Conservation (phyloP, 2,888 invertebrate species). For the Aplocera efformata region DNA sequence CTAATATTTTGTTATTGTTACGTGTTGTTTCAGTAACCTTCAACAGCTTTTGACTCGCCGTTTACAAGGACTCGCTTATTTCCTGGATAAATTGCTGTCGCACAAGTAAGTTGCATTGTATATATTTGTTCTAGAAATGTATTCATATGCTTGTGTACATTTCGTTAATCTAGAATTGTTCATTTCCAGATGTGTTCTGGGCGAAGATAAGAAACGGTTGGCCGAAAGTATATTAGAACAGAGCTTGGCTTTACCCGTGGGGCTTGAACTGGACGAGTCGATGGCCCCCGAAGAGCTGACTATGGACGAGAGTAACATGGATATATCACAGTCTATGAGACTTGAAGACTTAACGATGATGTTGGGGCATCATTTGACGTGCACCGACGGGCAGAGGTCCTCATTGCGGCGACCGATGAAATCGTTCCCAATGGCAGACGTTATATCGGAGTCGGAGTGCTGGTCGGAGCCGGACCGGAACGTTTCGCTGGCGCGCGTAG, state of each 20-base stretch:
- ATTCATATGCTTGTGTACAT: neutral
- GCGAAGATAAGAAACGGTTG: slow-evolving; percentile 71
- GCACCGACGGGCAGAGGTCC: slow-evolving; percentile 50
- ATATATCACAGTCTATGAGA: slow-evolving; percentile 65
- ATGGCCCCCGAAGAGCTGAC: slow-evolving; percentile 70
- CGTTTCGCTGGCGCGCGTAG: slow-evolving; percentile 90
- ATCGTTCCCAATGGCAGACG: slow-evolving; percentile 56
- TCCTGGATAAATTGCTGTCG: slow-evolving; percentile 82
- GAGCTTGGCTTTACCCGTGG: slow-evolving; percentile 71
- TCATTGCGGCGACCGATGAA: slow-evolving; percentile 41
- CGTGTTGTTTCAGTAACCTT: slow-evolving; percentile 58
- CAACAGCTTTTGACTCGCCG: slow-evolving; percentile 79
- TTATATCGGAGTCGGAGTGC: slow-evolving; percentile 86
- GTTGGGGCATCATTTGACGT: slow-evolving; percentile 69
- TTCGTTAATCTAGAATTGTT: slow-evolving; percentile 1
- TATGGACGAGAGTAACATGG: slow-evolving; percentile 68
- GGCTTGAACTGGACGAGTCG: slow-evolving; percentile 69
- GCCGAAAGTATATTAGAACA: slow-evolving; percentile 74
- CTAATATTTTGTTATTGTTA: neutral
- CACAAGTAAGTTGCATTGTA: slow-evolving; percentile 71
- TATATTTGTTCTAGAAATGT: neutral
- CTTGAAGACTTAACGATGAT: slow-evolving; percentile 71
- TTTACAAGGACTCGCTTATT: slow-evolving; percentile 83
- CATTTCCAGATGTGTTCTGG: slow-evolving; percentile 65
- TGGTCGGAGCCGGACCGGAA: slow-evolving; percentile 93